Base-by-base conservation (phyloP, 2,888 invertebrate species). In the Apamea monoglypha region DNA sequence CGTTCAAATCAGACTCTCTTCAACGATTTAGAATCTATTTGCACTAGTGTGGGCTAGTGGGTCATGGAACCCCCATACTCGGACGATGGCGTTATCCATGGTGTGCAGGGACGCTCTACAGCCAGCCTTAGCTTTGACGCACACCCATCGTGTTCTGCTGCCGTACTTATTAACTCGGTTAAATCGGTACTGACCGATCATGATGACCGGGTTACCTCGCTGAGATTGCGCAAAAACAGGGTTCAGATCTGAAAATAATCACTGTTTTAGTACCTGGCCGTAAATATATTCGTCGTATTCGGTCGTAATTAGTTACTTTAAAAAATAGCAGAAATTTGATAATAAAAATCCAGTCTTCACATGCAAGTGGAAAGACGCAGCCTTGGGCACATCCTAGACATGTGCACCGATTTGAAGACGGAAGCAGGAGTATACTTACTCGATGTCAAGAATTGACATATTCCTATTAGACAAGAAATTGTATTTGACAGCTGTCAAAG, bases 181-280 rank as follows among this genome's bases (percentile, higher is more conserved):
- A 87, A 96, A 97, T 0, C 97, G 94, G 87, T 96, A 96, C 90
- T 95, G 96, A 29, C 96, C 97, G 81, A 97, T 96, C 96, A 96
- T 96, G 59, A 97, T 96, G 61, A 97, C 96, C 0, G 96, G 96
- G 80, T 96, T 97, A 25, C 97, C 97, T 25, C 97, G 95, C 86
- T 96, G 96, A 7, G 97, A 97, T 87, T 95, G 94, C 2, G 96
- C 96, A 85, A 97, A 97, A 50, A 96, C 95, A 16, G 97, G 96
- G 76, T 95, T 96, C 76, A 97, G 88, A 94, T 96, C 97, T 96
- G 95, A 88, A 96, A 96, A 72, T 56, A 87, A 69, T 47, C n/a
- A 14, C 66, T 25, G 21, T 25, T 78, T 95, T 90, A 95, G 81
- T 90, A 74, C 56, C 78, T 50, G 69, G 53, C 72, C 47, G 32